A percentile compares a stretch with the other conserved stretches of the same genome.
phyloP scores from a whole-genome alignment of 2,113 vertebrate genomes.

The Spea multiplicata region DNA sequence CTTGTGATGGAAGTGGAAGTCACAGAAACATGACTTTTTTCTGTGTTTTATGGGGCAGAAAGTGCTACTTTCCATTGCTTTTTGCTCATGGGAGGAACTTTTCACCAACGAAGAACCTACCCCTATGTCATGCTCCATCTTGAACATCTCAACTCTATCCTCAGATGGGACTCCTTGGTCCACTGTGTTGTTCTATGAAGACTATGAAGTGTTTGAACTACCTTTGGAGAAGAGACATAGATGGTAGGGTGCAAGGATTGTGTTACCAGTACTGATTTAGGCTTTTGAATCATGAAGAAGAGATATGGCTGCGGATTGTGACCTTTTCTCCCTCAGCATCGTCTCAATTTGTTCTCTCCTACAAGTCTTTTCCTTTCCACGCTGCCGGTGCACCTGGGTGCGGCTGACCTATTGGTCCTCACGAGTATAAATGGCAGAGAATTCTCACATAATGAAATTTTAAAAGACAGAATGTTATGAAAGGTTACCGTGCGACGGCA shows the following conservation, averaged over 20 bases:
- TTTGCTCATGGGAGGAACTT: too few species aligned
- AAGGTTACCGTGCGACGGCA: not conserved
- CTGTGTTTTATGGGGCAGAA: too few species aligned
- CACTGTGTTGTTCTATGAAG: too few species aligned
- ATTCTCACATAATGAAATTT: slow-evolving; percentile 33
- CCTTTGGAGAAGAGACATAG: too few species aligned
- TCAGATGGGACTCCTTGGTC: too few species aligned
- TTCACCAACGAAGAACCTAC: too few species aligned
- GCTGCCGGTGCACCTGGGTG: slow-evolving; percentile 21
- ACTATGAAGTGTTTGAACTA: too few species aligned
- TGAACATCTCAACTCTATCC: too few species aligned
- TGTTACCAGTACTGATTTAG: slow-evolving; percentile 14
- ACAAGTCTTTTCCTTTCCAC: slow-evolving; percentile 23
- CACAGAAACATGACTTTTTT: too few species aligned
- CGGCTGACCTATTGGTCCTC: slow-evolving; percentile 34
- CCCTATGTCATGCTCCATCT: too few species aligned
- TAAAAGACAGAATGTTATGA: slow-evolving; percentile 29
- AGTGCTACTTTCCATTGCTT: not conserved
- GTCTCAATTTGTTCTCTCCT: slow-evolving; percentile 26
- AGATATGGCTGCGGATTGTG: slow-evolving; percentile 33
- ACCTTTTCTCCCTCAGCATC: slow-evolving; percentile 41
- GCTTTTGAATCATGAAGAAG: slow-evolving; percentile 34
- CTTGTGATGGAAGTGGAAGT: too few species aligned
- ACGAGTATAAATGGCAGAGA: slow-evolving; percentile 21
- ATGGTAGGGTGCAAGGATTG: not conserved